These are phyloP conservation scores for Tetranychus cinnabarinus DNA, from an alignment of 1,140 invertebrate genomes.

Conservation along the genomic window DNA sequence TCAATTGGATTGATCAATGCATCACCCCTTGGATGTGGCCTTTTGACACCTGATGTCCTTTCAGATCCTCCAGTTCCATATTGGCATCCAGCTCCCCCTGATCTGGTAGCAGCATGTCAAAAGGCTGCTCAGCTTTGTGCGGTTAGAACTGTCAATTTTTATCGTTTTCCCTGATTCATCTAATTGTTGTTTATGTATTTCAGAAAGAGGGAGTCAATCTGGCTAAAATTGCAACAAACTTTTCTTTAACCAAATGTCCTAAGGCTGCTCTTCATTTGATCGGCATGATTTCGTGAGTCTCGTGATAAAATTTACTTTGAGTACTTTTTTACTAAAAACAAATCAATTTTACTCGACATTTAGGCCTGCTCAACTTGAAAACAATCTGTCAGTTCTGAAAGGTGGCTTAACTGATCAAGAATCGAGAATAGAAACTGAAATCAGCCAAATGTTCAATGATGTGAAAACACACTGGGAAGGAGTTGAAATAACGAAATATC, in stretches of 20 bases:
- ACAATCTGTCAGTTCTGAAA: conserved; percentile 15
- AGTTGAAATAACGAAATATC: neutral
- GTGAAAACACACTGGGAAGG: conserved; percentile 1
- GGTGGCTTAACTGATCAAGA: conserved; percentile 16
- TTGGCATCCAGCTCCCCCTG: conserved; percentile 55
- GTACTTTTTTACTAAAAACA: no score
- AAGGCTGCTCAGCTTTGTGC: conserved; percentile 21
- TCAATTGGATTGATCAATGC: conserved; percentile 60
- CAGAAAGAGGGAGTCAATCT: no score
- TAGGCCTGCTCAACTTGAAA: conserved; percentile 10
- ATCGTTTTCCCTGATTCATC: no score
- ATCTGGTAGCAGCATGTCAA: conserved; percentile 32
- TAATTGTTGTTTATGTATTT: no score
- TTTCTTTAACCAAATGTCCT: no score
- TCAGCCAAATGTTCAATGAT: neutral
- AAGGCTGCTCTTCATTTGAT: no score
- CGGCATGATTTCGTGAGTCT: no score
- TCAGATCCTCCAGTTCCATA: conserved; percentile 18
- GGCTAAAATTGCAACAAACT: no score
- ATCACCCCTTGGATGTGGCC: conserved; percentile 48
- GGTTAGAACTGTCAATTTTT: conserved; percentile 7
- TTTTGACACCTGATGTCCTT: conserved; percentile 35
- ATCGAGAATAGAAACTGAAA: neutral
- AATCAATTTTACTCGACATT: no score
- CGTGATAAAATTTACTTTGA: no score